Conservation (phyloP, 2,797 vertebrate species). For the Sebastes aleutianus region DNA sequence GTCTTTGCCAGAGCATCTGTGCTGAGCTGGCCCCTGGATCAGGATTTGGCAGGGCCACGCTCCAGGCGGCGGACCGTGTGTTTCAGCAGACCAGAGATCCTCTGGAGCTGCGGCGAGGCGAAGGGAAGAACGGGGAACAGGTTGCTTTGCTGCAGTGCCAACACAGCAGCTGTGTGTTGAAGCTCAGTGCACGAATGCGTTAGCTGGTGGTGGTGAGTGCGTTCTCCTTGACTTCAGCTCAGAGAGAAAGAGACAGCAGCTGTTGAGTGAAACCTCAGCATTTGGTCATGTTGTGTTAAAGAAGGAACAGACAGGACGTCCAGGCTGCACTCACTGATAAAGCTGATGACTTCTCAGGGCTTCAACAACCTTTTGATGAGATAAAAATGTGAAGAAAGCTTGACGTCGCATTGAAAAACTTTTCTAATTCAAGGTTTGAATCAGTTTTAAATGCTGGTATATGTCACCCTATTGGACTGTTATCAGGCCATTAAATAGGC, state of each 20-base stretch:
- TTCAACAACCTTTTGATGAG: background rate
- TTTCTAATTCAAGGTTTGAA: background rate
- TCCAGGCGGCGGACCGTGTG: constrained; percentile 6
- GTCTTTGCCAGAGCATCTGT: constrained; percentile 49
- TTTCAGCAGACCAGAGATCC: constrained; percentile 2
- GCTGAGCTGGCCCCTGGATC: constrained; percentile 31
- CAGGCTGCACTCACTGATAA: background rate
- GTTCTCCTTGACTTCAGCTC: background rate
- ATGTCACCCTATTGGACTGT: background rate
- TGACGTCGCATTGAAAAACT: background rate
- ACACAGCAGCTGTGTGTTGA: constrained; percentile 34
- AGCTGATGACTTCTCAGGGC: background rate
- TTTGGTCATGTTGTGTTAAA: background rate
- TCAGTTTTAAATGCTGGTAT: background rate
- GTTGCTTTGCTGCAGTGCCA: constrained; percentile 33
- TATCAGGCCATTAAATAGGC: too few species aligned
- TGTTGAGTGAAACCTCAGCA: constrained; percentile 21
- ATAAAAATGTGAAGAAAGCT: background rate
- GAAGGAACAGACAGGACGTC: background rate
- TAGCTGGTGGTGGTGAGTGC: constrained; percentile 3
- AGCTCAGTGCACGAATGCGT: background rate
- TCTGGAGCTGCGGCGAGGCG: background rate
- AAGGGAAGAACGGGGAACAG: constrained; percentile 5
- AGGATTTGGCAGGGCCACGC: constrained; percentile 8
- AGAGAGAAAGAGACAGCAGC: constrained; percentile 18